phyloP scores from a whole-genome alignment of 2,113 vertebrate genomes.

The Cottus gobio region DNA sequence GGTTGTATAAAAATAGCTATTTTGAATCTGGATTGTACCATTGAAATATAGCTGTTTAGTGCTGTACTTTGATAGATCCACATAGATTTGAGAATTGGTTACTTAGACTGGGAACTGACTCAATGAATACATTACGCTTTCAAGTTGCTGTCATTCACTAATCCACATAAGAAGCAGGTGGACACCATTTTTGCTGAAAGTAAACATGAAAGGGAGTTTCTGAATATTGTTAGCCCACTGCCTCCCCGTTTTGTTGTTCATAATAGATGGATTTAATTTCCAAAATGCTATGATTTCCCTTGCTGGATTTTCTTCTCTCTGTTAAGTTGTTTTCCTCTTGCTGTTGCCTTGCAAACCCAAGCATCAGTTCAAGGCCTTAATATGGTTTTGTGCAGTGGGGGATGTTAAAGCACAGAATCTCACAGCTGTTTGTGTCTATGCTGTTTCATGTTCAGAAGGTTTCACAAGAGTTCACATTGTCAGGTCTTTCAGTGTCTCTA shows the following conservation, averaged over 20 bases:
- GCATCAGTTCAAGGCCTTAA: conserved; percentile 67
- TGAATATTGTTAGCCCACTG: conserved; percentile 21
- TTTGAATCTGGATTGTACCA: neutral
- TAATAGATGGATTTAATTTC: conserved; percentile 47
- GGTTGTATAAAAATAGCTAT: neutral
- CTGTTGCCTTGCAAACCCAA: conserved; percentile 71
- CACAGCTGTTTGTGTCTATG: conserved; percentile 61
- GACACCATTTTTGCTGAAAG: neutral
- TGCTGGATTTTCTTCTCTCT: conserved; percentile 30
- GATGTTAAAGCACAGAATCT: conserved; percentile 53
- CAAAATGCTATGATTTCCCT: conserved; percentile 48
- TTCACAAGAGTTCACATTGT: conserved; percentile 60
- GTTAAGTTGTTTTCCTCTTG: conserved; percentile 26
- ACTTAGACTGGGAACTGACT: neutral
- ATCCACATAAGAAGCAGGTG: conserved; percentile 21
- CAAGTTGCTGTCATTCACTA: conserved; percentile 24
- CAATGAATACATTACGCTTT: conserved; percentile 16
- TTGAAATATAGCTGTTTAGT: neutral
- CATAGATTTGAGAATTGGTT: neutral
- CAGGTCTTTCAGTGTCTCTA: conserved; percentile 51
- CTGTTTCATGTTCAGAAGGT: conserved; percentile 63
- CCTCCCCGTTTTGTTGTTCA: conserved; percentile 28
- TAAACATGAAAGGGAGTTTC: conserved; percentile 24
- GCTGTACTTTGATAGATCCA: neutral
- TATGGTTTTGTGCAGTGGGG: conserved; percentile 65